Evolutionary conservation across 35 echinoderm and acorn worm genomes (phyloP).

Genomic region (Apostichopus californicus): DNA sequence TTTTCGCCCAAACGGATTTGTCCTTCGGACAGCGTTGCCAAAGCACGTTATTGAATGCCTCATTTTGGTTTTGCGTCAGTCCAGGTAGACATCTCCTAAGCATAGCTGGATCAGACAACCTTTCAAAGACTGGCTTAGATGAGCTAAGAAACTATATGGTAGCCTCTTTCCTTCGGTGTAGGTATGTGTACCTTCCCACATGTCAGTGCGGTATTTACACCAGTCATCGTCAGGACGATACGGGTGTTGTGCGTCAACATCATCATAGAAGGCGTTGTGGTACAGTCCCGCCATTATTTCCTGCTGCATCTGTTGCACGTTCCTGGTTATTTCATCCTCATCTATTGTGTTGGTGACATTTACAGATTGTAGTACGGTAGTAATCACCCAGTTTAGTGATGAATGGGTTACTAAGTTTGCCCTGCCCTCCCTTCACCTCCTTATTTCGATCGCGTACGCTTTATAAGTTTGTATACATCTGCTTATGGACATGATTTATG

Average conservation of each 20-base stretch:
- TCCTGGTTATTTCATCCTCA: neutral
- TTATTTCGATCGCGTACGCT: no score
- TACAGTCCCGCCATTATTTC: constrained; percentile 26
- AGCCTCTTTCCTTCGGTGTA: neutral
- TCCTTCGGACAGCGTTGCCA: constrained; percentile 25
- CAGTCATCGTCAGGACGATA: neutral
- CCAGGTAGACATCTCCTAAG: constrained; percentile 22
- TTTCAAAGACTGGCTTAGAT: neutral
- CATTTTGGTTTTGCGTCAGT: constrained; percentile 26
- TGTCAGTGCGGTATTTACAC: constrained; percentile 9
- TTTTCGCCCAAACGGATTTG: neutral
- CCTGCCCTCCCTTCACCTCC: no score
- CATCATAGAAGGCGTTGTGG: neutral
- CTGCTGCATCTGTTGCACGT: neutral
- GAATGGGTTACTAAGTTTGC: no score
- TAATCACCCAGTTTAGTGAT: no score
- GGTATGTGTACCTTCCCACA: constrained; percentile 5
- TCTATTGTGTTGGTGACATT: neutral
- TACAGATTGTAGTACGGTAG: neutral
- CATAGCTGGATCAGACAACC: neutral
- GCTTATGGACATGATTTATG: no score
- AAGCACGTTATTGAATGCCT: constrained; percentile 2
- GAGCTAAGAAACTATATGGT: neutral
- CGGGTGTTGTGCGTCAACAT: constrained; percentile 22
- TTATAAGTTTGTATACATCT: no score